A percentile compares a stretch with the other conserved stretches of the same genome.
phyloP scores from a whole-genome alignment of 1,140 invertebrate species.

The Drosophila oshimai region DNA sequence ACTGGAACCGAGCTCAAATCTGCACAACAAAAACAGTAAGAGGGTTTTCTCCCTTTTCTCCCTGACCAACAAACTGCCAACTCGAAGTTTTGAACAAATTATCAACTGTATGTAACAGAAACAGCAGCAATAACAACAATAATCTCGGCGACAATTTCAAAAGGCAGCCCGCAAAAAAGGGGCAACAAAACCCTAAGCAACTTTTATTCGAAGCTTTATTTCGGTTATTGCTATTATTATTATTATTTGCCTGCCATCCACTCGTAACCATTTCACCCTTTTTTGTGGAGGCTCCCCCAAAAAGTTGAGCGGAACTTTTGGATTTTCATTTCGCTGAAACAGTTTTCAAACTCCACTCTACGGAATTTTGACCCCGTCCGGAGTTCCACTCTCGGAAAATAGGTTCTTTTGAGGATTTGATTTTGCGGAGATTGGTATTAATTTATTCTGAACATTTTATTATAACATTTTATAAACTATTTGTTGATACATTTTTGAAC shows the following conservation, averaged over 20 bases:
- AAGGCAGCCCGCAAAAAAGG: slow-evolving; percentile 32
- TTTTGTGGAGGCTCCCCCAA: slow-evolving; percentile 1
- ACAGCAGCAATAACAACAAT: slow-evolving; percentile 67
- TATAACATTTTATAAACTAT: no score
- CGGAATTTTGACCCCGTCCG: slow-evolving; percentile 17
- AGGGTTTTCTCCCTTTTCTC: background rate
- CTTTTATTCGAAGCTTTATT: slow-evolving; percentile 63
- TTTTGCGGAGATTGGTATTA: no score
- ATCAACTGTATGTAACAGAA: slow-evolving; percentile 60
- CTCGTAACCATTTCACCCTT: slow-evolving; percentile 62
- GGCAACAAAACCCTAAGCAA: slow-evolving; percentile 39
- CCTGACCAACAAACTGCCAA: slow-evolving; percentile 35
- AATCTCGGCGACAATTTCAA: slow-evolving; percentile 64
- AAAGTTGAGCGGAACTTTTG: slow-evolving; percentile 51
- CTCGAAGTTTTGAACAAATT: slow-evolving; percentile 68
- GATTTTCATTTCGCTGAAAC: slow-evolving; percentile 27
- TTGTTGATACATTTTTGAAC: no score
- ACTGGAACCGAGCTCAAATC: slow-evolving; percentile 35
- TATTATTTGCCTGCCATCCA: slow-evolving; percentile 67
- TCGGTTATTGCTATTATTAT: slow-evolving; percentile 63
- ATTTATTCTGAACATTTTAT: no score
- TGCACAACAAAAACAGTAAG: slow-evolving; percentile 28
- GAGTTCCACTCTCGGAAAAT: background rate
- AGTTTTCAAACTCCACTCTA: slow-evolving; percentile 25
- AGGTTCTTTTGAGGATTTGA: no score